Base-by-base conservation (phyloP, 2,797 vertebrate species). In the Eulemur coronatus region DNA sequence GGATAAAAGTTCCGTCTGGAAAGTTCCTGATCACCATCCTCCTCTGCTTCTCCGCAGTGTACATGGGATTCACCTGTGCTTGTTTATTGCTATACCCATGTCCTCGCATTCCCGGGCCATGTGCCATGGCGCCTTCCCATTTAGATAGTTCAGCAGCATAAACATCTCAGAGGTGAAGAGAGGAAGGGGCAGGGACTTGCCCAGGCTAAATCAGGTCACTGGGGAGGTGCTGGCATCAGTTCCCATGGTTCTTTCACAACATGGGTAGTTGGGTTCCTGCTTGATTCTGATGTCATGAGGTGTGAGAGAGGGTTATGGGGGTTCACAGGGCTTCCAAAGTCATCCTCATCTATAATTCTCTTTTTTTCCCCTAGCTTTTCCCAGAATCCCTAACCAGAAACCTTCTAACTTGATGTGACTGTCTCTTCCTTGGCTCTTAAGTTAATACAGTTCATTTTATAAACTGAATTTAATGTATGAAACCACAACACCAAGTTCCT, bases 401-500 rank as follows among this genome's bases (percentile, higher is more conserved):
- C 55, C 43, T 94, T 75, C 41, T 81, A 28, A 84, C 43, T 96
- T 73, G 55, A 94, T 67, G 50, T 57, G 63, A 92, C 26, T 91
- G 28, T 79, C 63, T 50, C 33, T 84, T 94, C 50, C 46, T 67
- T 93, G 73, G 7, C 69, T 59, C 26, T 20, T 92, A 89, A 80
- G n/a, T 84, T 48, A 82, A 79, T 43, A 48, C 8, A 88, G 24
- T 24, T 95, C 67, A 75, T 93, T 93, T 90, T 87, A 63, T 90
- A 81, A 84, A 89, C 41, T 33, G 48, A 76, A 81, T 92, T 96
- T 79, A 46, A 75, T 26, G 41, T 88, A 63, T 92, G 85, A 97
- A 88, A 88, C 55, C 67, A 24, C 75, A 85, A 38, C 24, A 57
- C 61, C 78, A 73, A 65, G 50, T 97, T 97, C 91, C 90, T 96